phyloP scores from a whole-genome alignment of 1,140 invertebrate genomes.

The Brachionus calyciflorus region DNA sequence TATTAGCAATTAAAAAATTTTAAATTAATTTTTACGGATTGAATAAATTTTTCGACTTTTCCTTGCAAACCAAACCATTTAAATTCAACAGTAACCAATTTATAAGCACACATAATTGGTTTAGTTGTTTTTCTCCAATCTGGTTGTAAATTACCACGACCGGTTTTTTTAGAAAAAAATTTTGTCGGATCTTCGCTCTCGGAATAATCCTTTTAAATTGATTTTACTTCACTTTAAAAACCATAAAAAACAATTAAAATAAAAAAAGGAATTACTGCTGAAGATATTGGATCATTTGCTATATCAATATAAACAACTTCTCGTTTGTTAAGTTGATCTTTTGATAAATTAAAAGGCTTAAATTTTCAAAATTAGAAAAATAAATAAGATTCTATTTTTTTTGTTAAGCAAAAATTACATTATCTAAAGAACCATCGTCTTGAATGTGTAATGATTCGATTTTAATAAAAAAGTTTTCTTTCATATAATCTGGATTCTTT shows the following conservation, averaged over 20 bases:
- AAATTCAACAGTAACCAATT: constrained; percentile 93
- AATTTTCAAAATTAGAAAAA: constrained; percentile 48
- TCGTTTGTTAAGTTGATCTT: constrained; percentile 80
- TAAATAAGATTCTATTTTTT: no score
- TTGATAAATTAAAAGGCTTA: constrained; percentile 80
- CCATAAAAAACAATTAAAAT: background rate
- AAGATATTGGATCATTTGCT: constrained; percentile 72
- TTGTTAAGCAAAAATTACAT: constrained; percentile 53
- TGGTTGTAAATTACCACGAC: constrained; percentile 80
- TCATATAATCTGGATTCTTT: constrained; percentile 99
- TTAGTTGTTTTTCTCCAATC: constrained; percentile 47
- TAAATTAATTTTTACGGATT: constrained; percentile 42
- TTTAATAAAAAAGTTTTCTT: constrained; percentile 90
- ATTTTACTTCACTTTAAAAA: background rate
- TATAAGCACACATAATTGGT: constrained; percentile 76
- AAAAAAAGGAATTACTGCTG: background rate
- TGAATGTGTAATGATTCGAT: constrained; percentile 92
- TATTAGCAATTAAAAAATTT: background rate
- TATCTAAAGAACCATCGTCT: constrained; percentile 65
- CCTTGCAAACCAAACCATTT: constrained; percentile 98
- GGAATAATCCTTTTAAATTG: constrained; percentile 73
- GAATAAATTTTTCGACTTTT: constrained; percentile 80
- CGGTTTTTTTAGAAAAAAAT: constrained; percentile 88
- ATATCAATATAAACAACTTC: constrained; percentile 91
- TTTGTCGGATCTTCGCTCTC: constrained; percentile 79